Evolutionary conservation across 2,797 vertebrate species (phyloP), one percentile per base, ranked within the genome.

Genomic region (Pipistrellus pygmaeus): DNA sequence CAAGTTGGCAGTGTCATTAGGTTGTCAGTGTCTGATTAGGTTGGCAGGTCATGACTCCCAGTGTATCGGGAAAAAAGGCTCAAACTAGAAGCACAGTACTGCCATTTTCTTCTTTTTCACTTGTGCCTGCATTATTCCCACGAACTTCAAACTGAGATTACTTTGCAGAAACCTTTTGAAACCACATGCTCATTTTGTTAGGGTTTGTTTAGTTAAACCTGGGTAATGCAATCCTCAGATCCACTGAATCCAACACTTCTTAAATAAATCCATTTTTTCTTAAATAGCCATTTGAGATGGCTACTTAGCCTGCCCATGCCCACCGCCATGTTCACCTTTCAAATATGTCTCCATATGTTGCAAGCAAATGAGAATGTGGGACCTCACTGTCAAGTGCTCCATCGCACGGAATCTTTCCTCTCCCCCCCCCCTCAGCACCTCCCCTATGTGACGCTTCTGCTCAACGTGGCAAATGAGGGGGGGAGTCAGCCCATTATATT

Each of bases 161-260:
- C 17, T 44, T 41, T 25, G 21, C 35, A 75, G 73, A 51, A 44
- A 85, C 76, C 48, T 80, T 76, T 53, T 53, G 6, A 83, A 57
- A 73, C 8, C 5, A 72, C 11, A 13, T 66, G 32, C n/a, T 1
- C 21, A 53, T 66, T 93, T 84, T 32, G n/a, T 66, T 77, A 85
- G 13, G 11, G n/a, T 73, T 82, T 60, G 35, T 84, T 82, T 85
- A 69, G 76, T 80, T 93, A 92, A 95, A 82, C 76, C 35, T 66
- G 46, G 20, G 9, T 20, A 57, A 62, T 21, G 10, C 23, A 69
- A 80, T 78, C 6, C 10, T 48, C 30, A 71, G 41, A 48, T 20
- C 44, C 25, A 18, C 13, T 51, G 46, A 86, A 41, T 30, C 44
- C 7, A 92, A 20, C 6, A 57, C 21, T 12, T 48, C 21, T 60